Conservation (phyloP, 2,113 vertebrate genomes). For the Indicator maculatus region DNA sequence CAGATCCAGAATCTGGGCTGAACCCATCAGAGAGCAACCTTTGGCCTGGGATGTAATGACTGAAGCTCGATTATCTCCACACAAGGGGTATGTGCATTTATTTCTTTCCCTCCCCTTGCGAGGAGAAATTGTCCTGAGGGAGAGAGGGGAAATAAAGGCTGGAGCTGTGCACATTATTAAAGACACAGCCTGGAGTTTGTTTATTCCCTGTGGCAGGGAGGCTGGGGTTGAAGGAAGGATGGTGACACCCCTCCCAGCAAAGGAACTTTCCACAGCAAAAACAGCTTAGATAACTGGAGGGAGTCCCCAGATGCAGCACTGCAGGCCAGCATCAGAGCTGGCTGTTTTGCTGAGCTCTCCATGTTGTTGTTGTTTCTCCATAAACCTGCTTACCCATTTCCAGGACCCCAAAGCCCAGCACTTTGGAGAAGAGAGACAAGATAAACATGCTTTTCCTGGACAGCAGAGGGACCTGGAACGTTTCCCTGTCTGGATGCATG, state of each 20-base stretch:
- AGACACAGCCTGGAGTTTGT: not conserved
- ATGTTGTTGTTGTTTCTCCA: not conserved
- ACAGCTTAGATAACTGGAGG: not conserved
- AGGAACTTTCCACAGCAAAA: not conserved
- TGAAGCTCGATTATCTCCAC: slow-evolving; percentile 22
- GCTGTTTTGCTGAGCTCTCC: not conserved
- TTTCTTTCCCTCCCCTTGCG: not conserved
- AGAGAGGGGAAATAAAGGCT: not conserved
- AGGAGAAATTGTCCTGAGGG: slow-evolving; percentile 4
- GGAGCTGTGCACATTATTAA: not conserved
- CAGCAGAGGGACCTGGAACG: not conserved
- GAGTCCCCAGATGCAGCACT: not conserved
- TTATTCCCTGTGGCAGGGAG: not conserved
- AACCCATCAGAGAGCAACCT: not conserved
- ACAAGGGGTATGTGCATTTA: not conserved
- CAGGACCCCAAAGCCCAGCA: not conserved
- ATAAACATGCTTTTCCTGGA: slow-evolving; percentile 28
- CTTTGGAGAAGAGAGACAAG: not conserved
- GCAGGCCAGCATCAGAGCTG: not conserved
- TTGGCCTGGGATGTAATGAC: not conserved
- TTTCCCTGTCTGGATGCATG: not conserved
- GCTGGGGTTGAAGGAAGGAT: not conserved
- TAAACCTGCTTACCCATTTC: not conserved
- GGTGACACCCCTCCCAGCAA: not conserved
- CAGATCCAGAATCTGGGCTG: not conserved